Percentiles rank a stretch among this genome's conserved stretches.
Conservation (phyloP, 2,113 vertebrate genomes). For the Pomatostomus ruficeps region DNA sequence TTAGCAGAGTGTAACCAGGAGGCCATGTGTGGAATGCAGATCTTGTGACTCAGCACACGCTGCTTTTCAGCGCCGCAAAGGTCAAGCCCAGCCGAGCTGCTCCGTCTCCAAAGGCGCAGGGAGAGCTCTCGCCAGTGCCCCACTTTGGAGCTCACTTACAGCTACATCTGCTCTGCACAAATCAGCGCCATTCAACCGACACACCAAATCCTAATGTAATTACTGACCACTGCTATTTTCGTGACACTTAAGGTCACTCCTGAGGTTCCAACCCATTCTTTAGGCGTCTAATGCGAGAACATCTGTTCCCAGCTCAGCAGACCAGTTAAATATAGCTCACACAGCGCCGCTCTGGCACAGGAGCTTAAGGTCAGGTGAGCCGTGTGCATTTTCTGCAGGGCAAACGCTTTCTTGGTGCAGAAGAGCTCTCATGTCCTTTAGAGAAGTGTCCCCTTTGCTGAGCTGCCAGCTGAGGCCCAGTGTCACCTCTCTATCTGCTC, state of each 20-base stretch:
- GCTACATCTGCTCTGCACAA: background rate
- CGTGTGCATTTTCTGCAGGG: background rate
- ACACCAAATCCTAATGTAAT: background rate
- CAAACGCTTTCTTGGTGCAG: background rate
- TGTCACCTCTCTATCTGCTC: background rate
- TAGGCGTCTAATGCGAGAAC: background rate
- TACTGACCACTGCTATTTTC: background rate
- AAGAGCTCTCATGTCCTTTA: background rate
- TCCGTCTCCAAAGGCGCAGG: background rate
- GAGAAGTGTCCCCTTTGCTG: background rate
- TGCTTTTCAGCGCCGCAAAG: slow-evolving; percentile 21
- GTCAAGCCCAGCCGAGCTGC: slow-evolving; percentile 15
- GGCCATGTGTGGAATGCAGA: slow-evolving; percentile 33
- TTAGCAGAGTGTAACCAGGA: slow-evolving; percentile 37
- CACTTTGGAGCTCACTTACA: background rate
- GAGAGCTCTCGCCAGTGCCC: background rate
- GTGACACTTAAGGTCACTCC: background rate
- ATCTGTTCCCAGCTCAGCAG: slow-evolving; percentile 25
- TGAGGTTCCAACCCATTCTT: background rate
- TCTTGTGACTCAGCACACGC: slow-evolving; percentile 56
- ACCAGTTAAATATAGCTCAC: slow-evolving; percentile 48
- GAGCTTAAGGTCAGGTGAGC: slow-evolving; percentile 60
- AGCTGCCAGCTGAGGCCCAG: background rate
- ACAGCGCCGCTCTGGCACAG: slow-evolving; percentile 21
- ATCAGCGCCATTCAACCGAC: background rate